Conservation (phyloP, 2,888 invertebrate genomes). For the Flexamia atlantica region DNA sequence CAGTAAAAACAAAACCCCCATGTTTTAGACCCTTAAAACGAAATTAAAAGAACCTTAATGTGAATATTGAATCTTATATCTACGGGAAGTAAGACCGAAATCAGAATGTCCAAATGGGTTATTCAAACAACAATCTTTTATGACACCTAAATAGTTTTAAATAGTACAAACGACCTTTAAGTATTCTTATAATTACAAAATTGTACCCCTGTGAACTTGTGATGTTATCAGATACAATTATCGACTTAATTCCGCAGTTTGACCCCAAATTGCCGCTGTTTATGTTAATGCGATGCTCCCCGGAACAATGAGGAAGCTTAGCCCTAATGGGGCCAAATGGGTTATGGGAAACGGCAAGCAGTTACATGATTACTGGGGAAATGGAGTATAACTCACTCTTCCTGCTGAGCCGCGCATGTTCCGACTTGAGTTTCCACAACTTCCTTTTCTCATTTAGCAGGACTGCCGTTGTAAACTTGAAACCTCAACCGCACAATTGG, state of each 20-base stretch:
- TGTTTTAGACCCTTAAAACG: too few relatives aligned
- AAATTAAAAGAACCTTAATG: too few relatives aligned
- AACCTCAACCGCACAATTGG: too few relatives aligned
- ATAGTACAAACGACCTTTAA: neutral
- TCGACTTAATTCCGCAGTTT: conserved; percentile 1
- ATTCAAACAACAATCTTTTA: neutral
- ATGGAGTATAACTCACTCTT: conserved; percentile 18
- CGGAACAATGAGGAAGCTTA: conserved; percentile 6
- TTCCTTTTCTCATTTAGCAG: too few relatives aligned
- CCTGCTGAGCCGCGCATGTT: neutral
- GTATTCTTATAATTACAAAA: neutral
- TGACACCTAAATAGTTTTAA: neutral
- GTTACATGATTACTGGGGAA: neutral
- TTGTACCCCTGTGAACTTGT: neutral
- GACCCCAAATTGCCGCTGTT: neutral
- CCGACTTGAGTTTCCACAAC: neutral
- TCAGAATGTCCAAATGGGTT: neutral
- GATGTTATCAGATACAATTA: conserved; percentile 19
- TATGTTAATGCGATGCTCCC: conserved; percentile 3
- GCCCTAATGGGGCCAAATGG: conserved; percentile 1
- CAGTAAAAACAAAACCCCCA: too few relatives aligned
- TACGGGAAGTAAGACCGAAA: too few relatives aligned
- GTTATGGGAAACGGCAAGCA: conserved; percentile 19
- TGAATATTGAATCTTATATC: too few relatives aligned
- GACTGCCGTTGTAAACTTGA: too few relatives aligned